A percentile compares a stretch with the other conserved stretches of the same genome.
These are phyloP conservation scores for Aulostomus chinensis DNA, from an alignment of 2,797 vertebrate species.

Conservation along the genomic window DNA sequence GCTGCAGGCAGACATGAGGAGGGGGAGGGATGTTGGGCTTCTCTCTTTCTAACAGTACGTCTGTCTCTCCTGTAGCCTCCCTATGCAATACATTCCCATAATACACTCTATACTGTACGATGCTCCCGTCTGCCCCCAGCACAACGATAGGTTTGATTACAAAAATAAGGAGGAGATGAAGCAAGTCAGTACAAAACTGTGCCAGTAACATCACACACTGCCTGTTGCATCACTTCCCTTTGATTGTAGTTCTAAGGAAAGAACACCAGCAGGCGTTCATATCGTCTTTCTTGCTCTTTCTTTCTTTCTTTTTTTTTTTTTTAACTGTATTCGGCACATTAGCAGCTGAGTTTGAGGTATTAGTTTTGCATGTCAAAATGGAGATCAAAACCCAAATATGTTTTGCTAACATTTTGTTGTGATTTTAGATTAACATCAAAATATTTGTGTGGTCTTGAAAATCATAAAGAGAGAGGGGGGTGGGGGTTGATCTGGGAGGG, in stretches of 20 bases:
- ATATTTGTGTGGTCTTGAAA: slow-evolving; percentile 63
- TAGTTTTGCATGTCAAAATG: slow-evolving; percentile 95
- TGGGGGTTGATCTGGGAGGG: slow-evolving; percentile 83
- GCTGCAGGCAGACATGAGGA: slow-evolving; percentile 34
- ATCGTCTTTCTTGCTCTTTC: slow-evolving; percentile 30
- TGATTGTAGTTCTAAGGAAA: slow-evolving; percentile 68
- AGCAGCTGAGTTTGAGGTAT: slow-evolving; percentile 97
- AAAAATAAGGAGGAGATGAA: slow-evolving; percentile 80
- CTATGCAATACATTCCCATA: slow-evolving; percentile 64
- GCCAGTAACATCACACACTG: slow-evolving; percentile 65
- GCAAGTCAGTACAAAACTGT: slow-evolving; percentile 77
- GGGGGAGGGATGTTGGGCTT: slow-evolving; percentile 33
- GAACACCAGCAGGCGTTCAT: slow-evolving; percentile 59
- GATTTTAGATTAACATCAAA: slow-evolving; percentile 73
- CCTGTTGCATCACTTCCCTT: slow-evolving; percentile 68
- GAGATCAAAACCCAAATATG: slow-evolving; percentile 93
- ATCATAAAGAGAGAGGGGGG: slow-evolving; percentile 82
- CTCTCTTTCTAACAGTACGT: slow-evolving; percentile 30
- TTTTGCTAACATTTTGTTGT: slow-evolving; percentile 73
- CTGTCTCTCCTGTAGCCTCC: slow-evolving; percentile 43
- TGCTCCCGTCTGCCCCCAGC: slow-evolving; percentile 47
- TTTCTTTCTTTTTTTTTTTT: slow-evolving; percentile 32
- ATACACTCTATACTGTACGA: slow-evolving; percentile 56
- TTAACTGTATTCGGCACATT: slow-evolving; percentile 77
- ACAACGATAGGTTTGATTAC: slow-evolving; percentile 71